Evolutionary conservation across 2,113 vertebrate species (phyloP).

Genomic region (Semnornis frantzii): DNA sequence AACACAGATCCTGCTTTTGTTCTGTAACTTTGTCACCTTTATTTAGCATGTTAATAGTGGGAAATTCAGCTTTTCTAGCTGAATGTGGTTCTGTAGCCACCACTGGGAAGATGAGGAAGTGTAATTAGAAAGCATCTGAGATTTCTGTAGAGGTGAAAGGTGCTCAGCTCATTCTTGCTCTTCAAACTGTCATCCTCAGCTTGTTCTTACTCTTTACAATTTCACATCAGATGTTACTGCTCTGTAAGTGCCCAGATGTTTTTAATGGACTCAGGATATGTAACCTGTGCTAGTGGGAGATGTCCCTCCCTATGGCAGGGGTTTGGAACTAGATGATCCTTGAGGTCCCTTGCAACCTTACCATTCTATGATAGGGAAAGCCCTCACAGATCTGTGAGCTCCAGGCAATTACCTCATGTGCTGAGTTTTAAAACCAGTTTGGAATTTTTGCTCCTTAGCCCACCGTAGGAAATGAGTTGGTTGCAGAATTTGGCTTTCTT

Average conservation of each 20-base stretch:
- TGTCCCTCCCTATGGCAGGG: too few relatives aligned
- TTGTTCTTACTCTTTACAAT: not conserved
- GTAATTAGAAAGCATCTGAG: not conserved
- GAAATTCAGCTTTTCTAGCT: not conserved
- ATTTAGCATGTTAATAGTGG: not conserved
- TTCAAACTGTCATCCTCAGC: not conserved
- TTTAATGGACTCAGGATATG: not conserved
- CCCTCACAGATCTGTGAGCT: not conserved
- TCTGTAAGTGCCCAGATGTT: not conserved
- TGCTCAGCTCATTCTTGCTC: not conserved
- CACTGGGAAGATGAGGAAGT: not conserved
- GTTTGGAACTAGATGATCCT: too few relatives aligned
- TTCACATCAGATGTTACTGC: not conserved
- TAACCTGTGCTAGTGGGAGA: too few relatives aligned
- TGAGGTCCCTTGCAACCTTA: too few relatives aligned
- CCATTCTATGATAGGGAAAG: not conserved
- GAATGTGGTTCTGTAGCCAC: not conserved
- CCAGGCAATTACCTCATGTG: slow-evolving; percentile 30
- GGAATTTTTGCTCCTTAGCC: not conserved
- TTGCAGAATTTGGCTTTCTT: not conserved
- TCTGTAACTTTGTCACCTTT: not conserved
- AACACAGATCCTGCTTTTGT: not conserved
- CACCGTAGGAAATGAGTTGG: not conserved
- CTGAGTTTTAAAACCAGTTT: slow-evolving; percentile 38
- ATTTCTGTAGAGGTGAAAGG: not conserved